phyloP scores from a whole-genome alignment of 2,797 vertebrate species.

The Halcyon chelicuti region DNA sequence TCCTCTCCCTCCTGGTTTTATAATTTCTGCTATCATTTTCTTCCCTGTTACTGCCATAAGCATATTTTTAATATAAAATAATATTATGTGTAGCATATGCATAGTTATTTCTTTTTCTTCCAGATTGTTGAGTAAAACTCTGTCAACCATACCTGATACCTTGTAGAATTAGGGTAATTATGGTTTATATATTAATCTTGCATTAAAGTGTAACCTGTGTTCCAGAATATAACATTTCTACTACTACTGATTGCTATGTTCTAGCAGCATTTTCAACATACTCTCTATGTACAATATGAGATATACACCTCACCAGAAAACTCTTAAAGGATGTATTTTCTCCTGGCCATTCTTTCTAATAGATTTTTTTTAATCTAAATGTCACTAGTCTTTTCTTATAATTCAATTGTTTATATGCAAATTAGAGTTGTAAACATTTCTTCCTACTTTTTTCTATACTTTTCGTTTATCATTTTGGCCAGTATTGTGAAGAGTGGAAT shows the following conservation, averaged over 20 bases:
- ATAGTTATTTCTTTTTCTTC: neutral
- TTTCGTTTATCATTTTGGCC: neutral
- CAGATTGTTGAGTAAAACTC: neutral
- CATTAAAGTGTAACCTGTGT: neutral
- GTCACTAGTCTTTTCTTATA: neutral
- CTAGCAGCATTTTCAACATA: neutral
- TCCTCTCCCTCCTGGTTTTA: neutral
- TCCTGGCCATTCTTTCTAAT: no score
- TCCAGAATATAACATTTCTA: neutral
- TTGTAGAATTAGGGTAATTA: neutral
- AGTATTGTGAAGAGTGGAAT: neutral
- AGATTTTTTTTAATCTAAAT: neutral
- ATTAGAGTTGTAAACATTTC: neutral
- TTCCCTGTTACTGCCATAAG: neutral
- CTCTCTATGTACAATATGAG: neutral
- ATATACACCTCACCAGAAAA: fast-evolving
- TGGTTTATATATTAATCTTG: neutral
- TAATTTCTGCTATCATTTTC: neutral
- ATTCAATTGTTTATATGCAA: neutral
- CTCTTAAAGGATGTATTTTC: neutral
- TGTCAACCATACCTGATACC: neutral
- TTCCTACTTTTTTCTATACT: neutral
- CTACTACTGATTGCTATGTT: neutral
- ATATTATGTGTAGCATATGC: neutral
- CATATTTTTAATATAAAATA: neutral